A percentile compares a stretch with the other conserved stretches of the same genome.
Evolutionary conservation across 1,140 invertebrate genomes (phyloP).

Genomic region (Plectrocnemia conspersa): DNA sequence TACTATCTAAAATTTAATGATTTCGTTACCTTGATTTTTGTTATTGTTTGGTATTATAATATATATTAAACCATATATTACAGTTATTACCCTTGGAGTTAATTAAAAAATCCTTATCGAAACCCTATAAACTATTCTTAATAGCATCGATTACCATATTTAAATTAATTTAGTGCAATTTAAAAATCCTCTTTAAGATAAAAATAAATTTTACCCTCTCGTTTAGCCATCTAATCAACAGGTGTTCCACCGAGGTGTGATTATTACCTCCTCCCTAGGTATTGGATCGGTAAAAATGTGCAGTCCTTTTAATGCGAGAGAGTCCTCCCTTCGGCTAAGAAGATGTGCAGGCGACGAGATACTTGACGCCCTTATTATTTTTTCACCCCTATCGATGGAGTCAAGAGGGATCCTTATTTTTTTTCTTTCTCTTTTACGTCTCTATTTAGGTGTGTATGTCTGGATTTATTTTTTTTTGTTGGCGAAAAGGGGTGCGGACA

Average conservation of each 20-base stretch:
- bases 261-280: constrained; percentile 18
- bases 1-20: too few relatives aligned
- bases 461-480: constrained; percentile 25
- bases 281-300: neutral
- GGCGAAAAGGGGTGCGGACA: constrained; percentile 28
- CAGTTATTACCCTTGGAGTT: too few relatives aligned
- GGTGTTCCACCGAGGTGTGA: constrained; percentile 22
- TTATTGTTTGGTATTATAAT: too few relatives aligned
- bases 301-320: neutral
- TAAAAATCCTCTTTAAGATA: too few relatives aligned
- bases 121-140: too few relatives aligned
- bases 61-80: too few relatives aligned
- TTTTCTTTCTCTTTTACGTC: neutral
- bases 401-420: neutral
- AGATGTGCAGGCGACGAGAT: neutral
- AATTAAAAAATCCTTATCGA: too few relatives aligned
- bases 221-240: constrained; percentile 29
- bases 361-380: constrained; percentile 18
- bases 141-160: too few relatives aligned
- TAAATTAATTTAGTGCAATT: neutral
- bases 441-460: neutral
- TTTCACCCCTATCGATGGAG: constrained; percentile 28
- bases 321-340: neutral
- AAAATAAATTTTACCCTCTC: too few relatives aligned
- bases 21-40: too few relatives aligned